Evolutionary conservation across 2,888 invertebrate species (phyloP).

Genomic region (Pterostichus niger): DNA sequence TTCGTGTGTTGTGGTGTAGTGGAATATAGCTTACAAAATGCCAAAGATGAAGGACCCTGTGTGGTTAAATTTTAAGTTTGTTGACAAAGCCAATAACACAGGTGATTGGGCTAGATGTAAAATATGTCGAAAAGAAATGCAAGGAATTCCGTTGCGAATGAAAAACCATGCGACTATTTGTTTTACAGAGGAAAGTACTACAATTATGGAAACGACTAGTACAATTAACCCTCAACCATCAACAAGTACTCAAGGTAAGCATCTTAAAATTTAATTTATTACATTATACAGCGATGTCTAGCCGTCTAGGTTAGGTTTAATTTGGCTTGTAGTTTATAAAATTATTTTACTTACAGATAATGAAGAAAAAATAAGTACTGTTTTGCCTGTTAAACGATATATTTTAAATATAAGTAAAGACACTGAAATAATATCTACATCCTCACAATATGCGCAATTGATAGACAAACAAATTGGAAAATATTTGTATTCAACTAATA

Average conservation of each 20-base stretch:
- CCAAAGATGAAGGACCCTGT: constrained; percentile 18
- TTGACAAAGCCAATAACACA: too few relatives aligned
- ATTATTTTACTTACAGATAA: constrained; percentile 18
- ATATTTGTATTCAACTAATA: constrained; percentile 20
- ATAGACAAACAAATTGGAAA: constrained; percentile 12
- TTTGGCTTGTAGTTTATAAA: neutral
- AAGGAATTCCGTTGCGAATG: too few relatives aligned
- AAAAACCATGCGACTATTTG: neutral
- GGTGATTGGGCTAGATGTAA: too few relatives aligned
- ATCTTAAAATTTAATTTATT: constrained; percentile 28
- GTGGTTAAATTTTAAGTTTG: constrained; percentile 5
- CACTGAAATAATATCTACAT: constrained; percentile 4
- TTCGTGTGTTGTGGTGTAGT: constrained; percentile 15
- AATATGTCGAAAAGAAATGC: too few relatives aligned
- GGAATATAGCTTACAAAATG: constrained; percentile 29
- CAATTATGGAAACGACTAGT: constrained; percentile 7
- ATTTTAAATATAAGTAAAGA: constrained; percentile 15
- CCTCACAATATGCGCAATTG: neutral
- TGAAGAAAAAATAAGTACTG: neutral
- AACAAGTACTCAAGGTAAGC: constrained; percentile 17
- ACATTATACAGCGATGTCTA: neutral
- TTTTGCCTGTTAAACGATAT: neutral
- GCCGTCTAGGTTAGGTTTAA: neutral
- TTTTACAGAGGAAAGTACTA: neutral
- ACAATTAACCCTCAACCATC: constrained; percentile 21